Percentiles rank a stretch among this genome's conserved stretches.
phyloP scores from a whole-genome alignment of 2,797 vertebrate species.

The Manis javanica region DNA sequence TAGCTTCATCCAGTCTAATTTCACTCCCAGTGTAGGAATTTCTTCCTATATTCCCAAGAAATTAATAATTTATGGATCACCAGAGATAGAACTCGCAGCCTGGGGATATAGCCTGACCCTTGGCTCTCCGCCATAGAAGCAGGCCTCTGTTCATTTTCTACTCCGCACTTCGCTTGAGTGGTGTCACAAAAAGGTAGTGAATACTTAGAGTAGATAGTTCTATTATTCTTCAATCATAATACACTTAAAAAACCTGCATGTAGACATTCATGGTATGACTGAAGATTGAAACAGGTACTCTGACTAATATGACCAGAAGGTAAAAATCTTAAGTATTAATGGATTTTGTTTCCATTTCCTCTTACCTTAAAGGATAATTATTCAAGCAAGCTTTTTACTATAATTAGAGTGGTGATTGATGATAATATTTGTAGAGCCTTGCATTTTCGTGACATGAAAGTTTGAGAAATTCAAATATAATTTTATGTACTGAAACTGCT shows the following conservation, averaged over 20 bases:
- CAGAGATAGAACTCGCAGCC: background rate
- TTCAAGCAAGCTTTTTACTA: background rate
- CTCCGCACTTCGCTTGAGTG: background rate
- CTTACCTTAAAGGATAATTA: slow-evolving; percentile 43
- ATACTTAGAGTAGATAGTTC: background rate
- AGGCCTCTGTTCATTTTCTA: background rate
- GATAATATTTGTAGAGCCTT: slow-evolving; percentile 49
- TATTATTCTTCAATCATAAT: slow-evolving; percentile 23
- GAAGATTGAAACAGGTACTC: background rate
- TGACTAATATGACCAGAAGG: background rate
- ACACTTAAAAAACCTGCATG: background rate
- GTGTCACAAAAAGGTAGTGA: background rate
- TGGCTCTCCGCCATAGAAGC: background rate
- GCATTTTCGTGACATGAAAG: background rate
- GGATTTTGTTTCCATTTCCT: slow-evolving; percentile 47
- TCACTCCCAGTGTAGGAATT: background rate
- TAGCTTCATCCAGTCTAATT: background rate
- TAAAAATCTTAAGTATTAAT: slow-evolving; percentile 40
- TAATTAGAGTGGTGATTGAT: background rate
- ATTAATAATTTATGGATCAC: background rate
- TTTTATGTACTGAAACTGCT: slow-evolving; percentile 50
- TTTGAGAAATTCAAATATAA: slow-evolving; percentile 41
- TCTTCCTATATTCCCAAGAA: background rate
- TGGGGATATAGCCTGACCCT: background rate
- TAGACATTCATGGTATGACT: background rate